Percentiles rank a stretch among this genome's conserved stretches.
Evolutionary conservation across 1,140 invertebrate species (phyloP).

Genomic region (Drosophila seguyi): DNA sequence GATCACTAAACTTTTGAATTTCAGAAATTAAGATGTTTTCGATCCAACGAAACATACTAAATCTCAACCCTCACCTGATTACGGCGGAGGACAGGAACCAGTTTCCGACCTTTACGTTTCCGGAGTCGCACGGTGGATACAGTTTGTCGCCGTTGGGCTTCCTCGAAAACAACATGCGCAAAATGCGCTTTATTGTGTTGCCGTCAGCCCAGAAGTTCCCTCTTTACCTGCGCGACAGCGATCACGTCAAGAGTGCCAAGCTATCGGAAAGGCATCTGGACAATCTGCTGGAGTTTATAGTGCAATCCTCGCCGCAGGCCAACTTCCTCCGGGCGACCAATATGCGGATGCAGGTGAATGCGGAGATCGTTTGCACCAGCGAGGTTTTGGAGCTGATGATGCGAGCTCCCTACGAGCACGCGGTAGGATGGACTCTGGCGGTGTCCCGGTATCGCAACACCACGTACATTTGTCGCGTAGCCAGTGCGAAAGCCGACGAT

Average conservation of each 20-base stretch:
- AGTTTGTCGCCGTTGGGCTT: constrained; percentile 35
- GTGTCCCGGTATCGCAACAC: constrained; percentile 50
- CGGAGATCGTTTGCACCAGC: constrained; percentile 49
- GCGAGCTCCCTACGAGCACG: constrained; percentile 55
- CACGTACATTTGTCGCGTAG: constrained; percentile 45
- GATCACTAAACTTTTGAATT: not conserved
- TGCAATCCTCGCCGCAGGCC: not conserved
- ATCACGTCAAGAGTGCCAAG: not conserved
- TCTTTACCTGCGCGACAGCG: constrained; percentile 7
- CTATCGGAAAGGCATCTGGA: constrained; percentile 14
- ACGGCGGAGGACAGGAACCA: not conserved
- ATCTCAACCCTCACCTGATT: constrained; percentile 13
- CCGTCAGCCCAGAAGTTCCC: constrained; percentile 6
- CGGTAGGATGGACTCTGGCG: constrained; percentile 46
- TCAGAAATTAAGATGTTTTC: not conserved
- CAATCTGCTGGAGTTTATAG: constrained; percentile 49
- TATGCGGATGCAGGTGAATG: constrained; percentile 3
- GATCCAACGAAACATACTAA: not conserved
- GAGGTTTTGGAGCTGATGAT: constrained; percentile 55
- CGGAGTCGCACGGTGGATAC: constrained; percentile 33
- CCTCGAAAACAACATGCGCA: constrained; percentile 13
- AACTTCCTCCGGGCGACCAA: not conserved
- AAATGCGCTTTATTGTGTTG: constrained; percentile 30
- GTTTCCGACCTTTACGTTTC: constrained; percentile 36
- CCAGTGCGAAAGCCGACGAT: not conserved